phyloP scores from a whole-genome alignment of 2,888 invertebrate species.

The Agrochola litura region DNA sequence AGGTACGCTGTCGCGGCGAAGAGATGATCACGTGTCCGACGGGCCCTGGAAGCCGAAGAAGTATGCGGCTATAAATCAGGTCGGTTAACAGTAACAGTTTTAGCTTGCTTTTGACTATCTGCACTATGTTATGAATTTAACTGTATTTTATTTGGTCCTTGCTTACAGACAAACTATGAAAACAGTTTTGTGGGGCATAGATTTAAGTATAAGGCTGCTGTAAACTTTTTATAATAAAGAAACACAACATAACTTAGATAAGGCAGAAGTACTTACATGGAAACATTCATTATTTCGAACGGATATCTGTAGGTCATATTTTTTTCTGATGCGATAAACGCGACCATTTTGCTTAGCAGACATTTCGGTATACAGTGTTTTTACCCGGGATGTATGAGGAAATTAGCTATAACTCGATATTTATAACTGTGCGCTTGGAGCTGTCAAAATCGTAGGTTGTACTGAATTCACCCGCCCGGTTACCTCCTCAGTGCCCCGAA shows the following conservation, averaged over 20 bases:
- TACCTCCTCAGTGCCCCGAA: no score
- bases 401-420: no score
- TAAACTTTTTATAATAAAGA: no score
- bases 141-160: neutral
- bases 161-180: neutral
- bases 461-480: no score
- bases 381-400: no score
- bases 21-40: conserved; percentile 86
- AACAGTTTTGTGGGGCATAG: neutral
- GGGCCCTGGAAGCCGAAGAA: conserved; percentile 96
- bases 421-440: no score
- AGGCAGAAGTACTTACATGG: neutral
- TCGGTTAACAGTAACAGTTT: conserved; percentile 58
- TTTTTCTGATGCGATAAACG: neutral
- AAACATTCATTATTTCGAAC: neutral
- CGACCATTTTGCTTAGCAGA: neutral
- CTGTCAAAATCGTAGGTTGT: no score
- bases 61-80: conserved; percentile 95
- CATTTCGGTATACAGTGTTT: neutral
- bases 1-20: conserved; percentile 79
- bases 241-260: neutral
- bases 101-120: neutral
- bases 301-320: neutral
- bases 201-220: no score
- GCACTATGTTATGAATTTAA: neutral